These are phyloP conservation scores for Dioctria rufipes DNA, from an alignment of 2,888 invertebrate genomes.

Conservation along the genomic window DNA sequence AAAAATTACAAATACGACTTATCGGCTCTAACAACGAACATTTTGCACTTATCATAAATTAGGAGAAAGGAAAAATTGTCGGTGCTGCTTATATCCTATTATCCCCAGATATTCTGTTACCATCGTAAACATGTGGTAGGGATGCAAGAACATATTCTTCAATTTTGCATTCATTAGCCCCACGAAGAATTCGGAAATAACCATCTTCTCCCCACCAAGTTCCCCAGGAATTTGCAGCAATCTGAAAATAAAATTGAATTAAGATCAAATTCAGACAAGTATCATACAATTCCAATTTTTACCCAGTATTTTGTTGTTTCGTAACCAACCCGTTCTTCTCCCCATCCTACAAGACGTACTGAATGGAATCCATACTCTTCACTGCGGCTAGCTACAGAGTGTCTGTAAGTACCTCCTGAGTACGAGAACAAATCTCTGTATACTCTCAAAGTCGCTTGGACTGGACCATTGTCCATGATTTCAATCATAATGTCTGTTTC, in stretches of 20 bases:
- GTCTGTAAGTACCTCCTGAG: constrained; percentile 85
- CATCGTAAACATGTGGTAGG: constrained; percentile 73
- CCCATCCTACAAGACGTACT: constrained; percentile 94
- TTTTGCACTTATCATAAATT: constrained; percentile 40
- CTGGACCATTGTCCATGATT: constrained; percentile 91
- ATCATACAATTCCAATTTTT: constrained; percentile 66
- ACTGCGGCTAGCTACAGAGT: constrained; percentile 74
- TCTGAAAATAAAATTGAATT: constrained; percentile 73
- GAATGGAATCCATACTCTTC: constrained; percentile 85
- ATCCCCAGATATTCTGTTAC: background rate
- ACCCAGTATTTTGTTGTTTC: constrained; percentile 89
- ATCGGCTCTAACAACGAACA: constrained; percentile 10
- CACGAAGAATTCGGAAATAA: constrained; percentile 88
- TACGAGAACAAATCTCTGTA: constrained; percentile 95
- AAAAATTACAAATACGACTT: constrained; percentile 20
- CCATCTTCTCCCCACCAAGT: constrained; percentile 92
- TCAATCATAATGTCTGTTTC: constrained; percentile 93
- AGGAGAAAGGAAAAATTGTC: constrained; percentile 4
- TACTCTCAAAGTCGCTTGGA: constrained; percentile 93
- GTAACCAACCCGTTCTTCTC: constrained; percentile 77
- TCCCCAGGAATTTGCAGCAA: constrained; percentile 97
- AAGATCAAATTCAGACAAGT: background rate
- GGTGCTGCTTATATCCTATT: background rate
- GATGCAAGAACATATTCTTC: constrained; percentile 90
- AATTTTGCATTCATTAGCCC: constrained; percentile 89